phyloP scores from a whole-genome alignment of 2,797 vertebrate genomes.

The Salmo trutta region DNA sequence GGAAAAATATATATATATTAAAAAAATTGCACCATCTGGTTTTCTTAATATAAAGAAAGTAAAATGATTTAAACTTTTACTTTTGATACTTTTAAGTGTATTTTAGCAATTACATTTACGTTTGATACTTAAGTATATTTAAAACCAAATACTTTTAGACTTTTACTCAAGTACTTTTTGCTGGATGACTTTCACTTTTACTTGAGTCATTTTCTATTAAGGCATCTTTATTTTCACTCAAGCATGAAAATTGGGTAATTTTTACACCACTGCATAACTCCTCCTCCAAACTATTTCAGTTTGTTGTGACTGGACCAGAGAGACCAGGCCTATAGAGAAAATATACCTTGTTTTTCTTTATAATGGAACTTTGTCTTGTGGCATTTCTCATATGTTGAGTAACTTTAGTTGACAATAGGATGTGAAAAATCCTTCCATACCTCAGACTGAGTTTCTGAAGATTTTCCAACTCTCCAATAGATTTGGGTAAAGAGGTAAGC shows the following conservation, averaged over 20 bases:
- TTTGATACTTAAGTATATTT: no score
- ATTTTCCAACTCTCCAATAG: slow-evolving; percentile 85
- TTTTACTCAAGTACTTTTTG: no score
- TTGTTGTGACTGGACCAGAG: slow-evolving; percentile 81
- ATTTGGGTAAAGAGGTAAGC: slow-evolving; percentile 80
- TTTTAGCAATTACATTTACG: no score
- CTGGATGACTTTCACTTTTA: no score
- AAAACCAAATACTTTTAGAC: no score
- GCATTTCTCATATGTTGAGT: neutral
- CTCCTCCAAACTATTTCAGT: slow-evolving; percentile 76
- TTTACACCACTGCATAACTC: slow-evolving; percentile 63
- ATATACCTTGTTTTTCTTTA: neutral
- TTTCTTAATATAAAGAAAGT: no score
- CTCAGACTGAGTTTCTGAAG: slow-evolving; percentile 91
- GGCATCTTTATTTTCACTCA: slow-evolving; percentile 79
- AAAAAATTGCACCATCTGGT: no score
- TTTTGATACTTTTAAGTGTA: no score
- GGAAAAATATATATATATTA: no score
- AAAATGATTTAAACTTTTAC: no score
- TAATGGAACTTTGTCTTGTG: no score
- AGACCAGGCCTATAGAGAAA: neutral
- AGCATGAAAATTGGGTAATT: neutral
- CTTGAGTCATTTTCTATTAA: slow-evolving; percentile 10
- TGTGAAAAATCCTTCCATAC: slow-evolving; percentile 57
- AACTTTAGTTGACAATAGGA: neutral